Evolutionary conservation across 1,140 invertebrate genomes (phyloP).

Genomic region (Drosophila ohnishii): DNA sequence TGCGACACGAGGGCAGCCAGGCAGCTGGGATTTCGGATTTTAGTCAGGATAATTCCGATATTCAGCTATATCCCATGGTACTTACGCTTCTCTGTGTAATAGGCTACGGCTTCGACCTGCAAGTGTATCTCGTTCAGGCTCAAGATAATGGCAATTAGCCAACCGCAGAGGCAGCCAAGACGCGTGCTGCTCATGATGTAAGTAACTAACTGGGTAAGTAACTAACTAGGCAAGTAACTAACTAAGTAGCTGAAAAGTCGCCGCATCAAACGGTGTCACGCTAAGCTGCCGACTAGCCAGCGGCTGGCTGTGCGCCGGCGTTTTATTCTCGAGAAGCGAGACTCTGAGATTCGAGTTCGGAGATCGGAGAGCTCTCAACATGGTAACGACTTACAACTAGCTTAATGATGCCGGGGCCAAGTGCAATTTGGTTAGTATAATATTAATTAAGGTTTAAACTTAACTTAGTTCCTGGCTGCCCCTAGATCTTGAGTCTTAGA

Average conservation of each 20-base stretch:
- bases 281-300: constrained; percentile 28
- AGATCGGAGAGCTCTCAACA: constrained; percentile 17
- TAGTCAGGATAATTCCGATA: not conserved
- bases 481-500: not conserved
- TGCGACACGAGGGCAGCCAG: constrained; percentile 86
- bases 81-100: constrained; percentile 71
- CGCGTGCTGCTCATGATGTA: constrained; percentile 46
- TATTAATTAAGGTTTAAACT: constrained; percentile 13
- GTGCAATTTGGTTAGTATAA: constrained; percentile 14
- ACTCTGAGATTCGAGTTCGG: constrained; percentile 5
- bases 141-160: constrained; percentile 43
- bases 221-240: constrained; percentile 15
- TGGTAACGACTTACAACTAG: constrained; percentile 32
- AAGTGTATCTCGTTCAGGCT: constrained; percentile 28
- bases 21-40: constrained; percentile 83
- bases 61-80: not conserved
- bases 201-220: constrained; percentile 10
- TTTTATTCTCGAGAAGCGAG: constrained; percentile 42
- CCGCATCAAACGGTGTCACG: constrained; percentile 45
- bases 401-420: constrained; percentile 36
- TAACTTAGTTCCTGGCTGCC: constrained; percentile 19
- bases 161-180: constrained; percentile 19
- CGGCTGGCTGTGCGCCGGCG: constrained; percentile 5
- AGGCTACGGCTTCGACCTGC: constrained; percentile 48
- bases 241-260: constrained; percentile 14